phyloP scores from a whole-genome alignment of 2,113 vertebrate genomes.

The Mobula birostris region DNA sequence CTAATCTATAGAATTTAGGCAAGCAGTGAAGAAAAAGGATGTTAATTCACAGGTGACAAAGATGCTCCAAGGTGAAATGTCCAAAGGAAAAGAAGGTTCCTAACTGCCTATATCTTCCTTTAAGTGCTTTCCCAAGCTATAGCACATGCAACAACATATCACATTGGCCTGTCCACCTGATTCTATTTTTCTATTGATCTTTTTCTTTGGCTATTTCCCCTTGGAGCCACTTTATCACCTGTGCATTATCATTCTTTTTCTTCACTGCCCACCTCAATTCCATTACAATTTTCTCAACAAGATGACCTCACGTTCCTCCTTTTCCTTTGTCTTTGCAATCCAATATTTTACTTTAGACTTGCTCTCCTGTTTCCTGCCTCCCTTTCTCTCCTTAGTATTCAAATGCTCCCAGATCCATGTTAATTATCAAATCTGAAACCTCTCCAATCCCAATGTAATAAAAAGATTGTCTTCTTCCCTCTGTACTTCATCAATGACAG shows the following conservation, averaged over 20 bases:
- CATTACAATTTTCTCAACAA: background rate
- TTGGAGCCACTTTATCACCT: background rate
- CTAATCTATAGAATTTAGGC: no score
- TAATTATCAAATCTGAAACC: no score
- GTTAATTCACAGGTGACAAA: no score
- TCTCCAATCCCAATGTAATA: no score
- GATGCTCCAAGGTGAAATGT: no score
- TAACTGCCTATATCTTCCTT: background rate
- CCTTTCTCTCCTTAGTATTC: no score
- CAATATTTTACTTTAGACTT: background rate
- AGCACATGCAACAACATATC: no score
- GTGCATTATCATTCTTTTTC: background rate
- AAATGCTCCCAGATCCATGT: no score
- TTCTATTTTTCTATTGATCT: background rate
- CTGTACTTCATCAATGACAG: no score
- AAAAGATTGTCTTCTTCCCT: no score
- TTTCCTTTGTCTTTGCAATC: background rate
- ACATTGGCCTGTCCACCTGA: background rate
- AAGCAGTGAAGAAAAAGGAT: no score
- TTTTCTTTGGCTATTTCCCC: background rate
- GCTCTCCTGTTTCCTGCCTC: background rate
- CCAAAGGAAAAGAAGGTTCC: no score
- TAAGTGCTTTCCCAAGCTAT: background rate
- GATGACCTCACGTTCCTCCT: background rate
- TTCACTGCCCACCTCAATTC: background rate